A percentile compares a stretch with the other conserved stretches of the same genome.
These are phyloP conservation scores for Eupeodes luniger DNA, from an alignment of 2,888 invertebrate species.

Conservation along the genomic window DNA sequence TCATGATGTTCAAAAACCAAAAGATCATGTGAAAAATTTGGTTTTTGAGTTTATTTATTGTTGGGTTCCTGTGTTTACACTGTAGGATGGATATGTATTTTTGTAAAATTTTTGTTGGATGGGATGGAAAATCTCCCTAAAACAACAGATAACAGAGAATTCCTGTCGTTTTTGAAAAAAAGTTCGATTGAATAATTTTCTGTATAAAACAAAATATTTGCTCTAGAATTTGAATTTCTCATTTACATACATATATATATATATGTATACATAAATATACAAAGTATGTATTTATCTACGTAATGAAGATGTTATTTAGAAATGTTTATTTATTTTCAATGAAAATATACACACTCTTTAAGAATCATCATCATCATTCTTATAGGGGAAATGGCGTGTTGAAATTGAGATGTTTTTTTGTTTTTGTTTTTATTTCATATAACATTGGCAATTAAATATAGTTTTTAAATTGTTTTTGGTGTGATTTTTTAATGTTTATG, in stretches of 20 bases:
- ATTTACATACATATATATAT: background rate
- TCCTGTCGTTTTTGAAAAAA: background rate
- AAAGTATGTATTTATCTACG: background rate
- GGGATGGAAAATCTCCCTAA: background rate
- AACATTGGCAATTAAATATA: background rate
- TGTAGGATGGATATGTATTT: background rate
- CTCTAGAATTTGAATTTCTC: slow-evolving; percentile 10
- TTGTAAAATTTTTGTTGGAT: slow-evolving; percentile 12
- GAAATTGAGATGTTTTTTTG: slow-evolving; percentile 30
- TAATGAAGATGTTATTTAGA: background rate
- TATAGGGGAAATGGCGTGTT: slow-evolving; percentile 20
- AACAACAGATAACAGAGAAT: background rate
- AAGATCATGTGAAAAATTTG: background rate
- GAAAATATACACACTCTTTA: slow-evolving; percentile 52
- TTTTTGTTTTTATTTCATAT: background rate
- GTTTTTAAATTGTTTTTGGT: background rate
- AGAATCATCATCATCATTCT: slow-evolving; percentile 17
- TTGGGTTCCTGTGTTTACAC: slow-evolving; percentile 23
- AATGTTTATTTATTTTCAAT: slow-evolving; percentile 56
- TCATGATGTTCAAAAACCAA: background rate
- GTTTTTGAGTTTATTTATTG: slow-evolving; percentile 25
- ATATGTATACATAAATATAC: no score
- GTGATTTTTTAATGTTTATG: background rate
- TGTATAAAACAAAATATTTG: background rate
- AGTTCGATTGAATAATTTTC: slow-evolving; percentile 27